These are phyloP conservation scores for Drosophila fuyamai DNA, from an alignment of 1,140 invertebrate genomes.

Conservation along the genomic window DNA sequence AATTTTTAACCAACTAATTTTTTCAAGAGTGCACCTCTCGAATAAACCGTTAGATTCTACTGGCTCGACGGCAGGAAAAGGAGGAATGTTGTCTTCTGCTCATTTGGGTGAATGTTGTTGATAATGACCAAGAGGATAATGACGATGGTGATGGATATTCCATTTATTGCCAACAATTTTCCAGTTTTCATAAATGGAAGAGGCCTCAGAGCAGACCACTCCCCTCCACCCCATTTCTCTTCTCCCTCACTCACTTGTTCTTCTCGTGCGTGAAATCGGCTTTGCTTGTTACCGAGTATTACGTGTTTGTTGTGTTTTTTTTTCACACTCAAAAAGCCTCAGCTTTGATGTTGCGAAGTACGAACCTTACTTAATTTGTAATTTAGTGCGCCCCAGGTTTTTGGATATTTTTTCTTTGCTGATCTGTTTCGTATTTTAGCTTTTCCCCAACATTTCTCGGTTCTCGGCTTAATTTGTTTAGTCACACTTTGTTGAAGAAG, in stretches of 20 bases:
- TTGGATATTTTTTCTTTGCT: conserved; percentile 25
- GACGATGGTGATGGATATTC: conserved; percentile 48
- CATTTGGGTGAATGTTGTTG: conserved; percentile 45
- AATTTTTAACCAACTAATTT: not conserved
- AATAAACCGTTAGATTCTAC: conserved; percentile 63
- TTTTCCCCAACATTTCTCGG: conserved; percentile 17
- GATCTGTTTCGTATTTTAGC: conserved; percentile 33
- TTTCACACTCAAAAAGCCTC: conserved; percentile 60
- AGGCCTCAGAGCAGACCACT: conserved; percentile 18
- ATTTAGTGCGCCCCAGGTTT: conserved; percentile 57
- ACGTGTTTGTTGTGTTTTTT: conserved; percentile 33
- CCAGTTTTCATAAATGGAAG: conserved; percentile 65
- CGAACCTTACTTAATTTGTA: conserved; percentile 71
- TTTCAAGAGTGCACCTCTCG: conserved; percentile 11
- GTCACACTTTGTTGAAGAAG: conserved; percentile 81
- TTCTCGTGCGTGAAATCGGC: conserved; percentile 73
- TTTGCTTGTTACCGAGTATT: conserved; percentile 41
- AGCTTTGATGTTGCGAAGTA: conserved; percentile 46
- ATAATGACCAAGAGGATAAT: conserved; percentile 37
- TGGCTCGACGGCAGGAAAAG: conserved; percentile 9
- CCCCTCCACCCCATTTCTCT: not conserved
- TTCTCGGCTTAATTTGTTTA: conserved; percentile 79
- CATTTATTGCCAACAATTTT: conserved; percentile 69
- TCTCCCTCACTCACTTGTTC: not conserved
- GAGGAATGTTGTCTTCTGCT: conserved; percentile 48